Conservation (phyloP, 2,888 invertebrate genomes). For the Tortrix viridana region DNA sequence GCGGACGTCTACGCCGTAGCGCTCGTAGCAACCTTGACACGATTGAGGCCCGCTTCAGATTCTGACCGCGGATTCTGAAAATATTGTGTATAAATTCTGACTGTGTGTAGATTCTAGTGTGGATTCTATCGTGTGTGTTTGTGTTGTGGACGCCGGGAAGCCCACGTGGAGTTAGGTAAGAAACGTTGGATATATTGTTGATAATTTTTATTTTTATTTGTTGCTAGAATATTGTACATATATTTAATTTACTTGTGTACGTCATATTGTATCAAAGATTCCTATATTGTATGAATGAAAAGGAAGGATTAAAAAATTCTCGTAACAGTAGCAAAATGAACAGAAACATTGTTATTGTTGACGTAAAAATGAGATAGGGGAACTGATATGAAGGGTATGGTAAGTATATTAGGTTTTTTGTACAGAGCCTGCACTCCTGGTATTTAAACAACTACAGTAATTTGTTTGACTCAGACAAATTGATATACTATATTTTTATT, state of each 20-base stretch:
- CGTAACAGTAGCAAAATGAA: too few species aligned
- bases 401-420: too few species aligned
- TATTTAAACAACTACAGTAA: too few species aligned
- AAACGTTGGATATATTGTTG: background rate
- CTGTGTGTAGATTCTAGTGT: constrained; percentile 6
- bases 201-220: background rate
- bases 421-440: too few species aligned
- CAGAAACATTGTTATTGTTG: too few species aligned
- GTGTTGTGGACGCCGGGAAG: constrained; percentile 24
- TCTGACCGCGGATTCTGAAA: constrained; percentile 33
- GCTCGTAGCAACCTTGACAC: constrained; percentile 70
- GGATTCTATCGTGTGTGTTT: constrained; percentile 11
- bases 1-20: constrained; percentile 77
- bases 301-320: too few species aligned
- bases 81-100: constrained; percentile 9
- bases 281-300: too few species aligned
- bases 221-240: background rate
- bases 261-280: too few species aligned
- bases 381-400: too few species aligned
- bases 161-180: constrained; percentile 22
- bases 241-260: background rate
- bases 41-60: constrained; percentile 64
- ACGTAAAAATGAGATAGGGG: too few species aligned
- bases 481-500: too few species aligned
- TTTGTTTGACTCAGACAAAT: too few species aligned